Evolutionary conservation across 2,113 vertebrate species (phyloP), one percentile per base, ranked within the genome.

Genomic region (Petromus typicus): DNA sequence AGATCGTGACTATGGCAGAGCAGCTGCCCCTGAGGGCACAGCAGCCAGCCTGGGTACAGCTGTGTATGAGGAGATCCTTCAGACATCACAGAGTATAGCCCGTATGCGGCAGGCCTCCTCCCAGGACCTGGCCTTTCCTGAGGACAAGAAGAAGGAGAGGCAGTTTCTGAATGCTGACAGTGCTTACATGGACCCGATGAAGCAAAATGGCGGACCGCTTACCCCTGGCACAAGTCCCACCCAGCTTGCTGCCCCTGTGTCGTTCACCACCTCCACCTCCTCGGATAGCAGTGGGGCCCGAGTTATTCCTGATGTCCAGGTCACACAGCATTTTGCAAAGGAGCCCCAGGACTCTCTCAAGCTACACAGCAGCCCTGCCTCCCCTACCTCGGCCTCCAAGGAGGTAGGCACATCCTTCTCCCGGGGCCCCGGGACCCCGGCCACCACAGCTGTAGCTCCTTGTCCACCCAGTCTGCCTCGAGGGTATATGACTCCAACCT

Each of bases 191-290:
- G 98, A 99, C 93, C 97, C 98, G 2, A 95, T 99, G 97, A 99
- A 98, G 92, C 98, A 99, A 90, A 98, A 98, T 0, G 98, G 98
- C 0, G 98, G 98, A 25, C 98, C 98, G 0, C 98, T 99, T 25
- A 99, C 99, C 76, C 99, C 99, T 0, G 99, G 99, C 25, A 99
- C 99, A 96, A 99, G 99, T 85, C 99, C 99, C 95, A 99, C 99
- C 0, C 99, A 99, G 96, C 98, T 99, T 0, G 98, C 99, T 1
- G 99, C 99, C 89, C 99, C 99, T 0, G 98, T 99, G 88, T 99
- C 99, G 45, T 99, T 99, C 69, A 98, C 98, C 10, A 20, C 95
- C 2, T 69, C 96, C 8, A 14, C 57, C 57, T 34, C 98, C 90
- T 97, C 98, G 0, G 98, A 98, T 16, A 69, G 98, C 86, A 93